phyloP scores from a whole-genome alignment of 64 coral and sea anemone species.

The Montipora foliosa region DNA sequence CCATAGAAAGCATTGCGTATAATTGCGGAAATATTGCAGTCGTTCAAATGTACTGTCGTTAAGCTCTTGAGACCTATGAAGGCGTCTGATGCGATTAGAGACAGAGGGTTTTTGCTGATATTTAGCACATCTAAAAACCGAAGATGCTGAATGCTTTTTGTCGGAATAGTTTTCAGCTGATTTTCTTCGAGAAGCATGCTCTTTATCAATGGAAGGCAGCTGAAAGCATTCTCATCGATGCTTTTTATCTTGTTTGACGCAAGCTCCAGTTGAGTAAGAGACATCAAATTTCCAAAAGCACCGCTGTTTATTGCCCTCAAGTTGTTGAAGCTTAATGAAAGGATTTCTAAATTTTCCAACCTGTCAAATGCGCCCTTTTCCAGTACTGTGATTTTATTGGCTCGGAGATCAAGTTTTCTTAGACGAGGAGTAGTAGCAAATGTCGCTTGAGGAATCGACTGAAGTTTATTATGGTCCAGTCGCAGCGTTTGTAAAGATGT shows the following conservation, averaged over 20 bases:
- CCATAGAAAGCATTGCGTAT: conserved; percentile 35
- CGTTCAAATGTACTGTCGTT: conserved; percentile 4
- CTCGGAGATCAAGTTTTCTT: conserved; percentile 8
- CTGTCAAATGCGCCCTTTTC: conserved; percentile 49
- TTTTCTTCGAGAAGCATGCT: conserved; percentile 38
- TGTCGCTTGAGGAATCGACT: neutral
- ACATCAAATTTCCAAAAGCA: conserved; percentile 62
- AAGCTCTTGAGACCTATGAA: conserved; percentile 17
- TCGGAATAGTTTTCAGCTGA: neutral
- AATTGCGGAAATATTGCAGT: conserved; percentile 28
- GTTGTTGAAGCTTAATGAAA: neutral
- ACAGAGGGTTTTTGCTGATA: conserved; percentile 36
- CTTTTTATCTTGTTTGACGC: conserved; percentile 32
- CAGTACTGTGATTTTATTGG: conserved; percentile 21
- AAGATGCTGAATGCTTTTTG: neutral
- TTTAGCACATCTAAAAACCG: conserved; percentile 57
- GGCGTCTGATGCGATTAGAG: conserved; percentile 12
- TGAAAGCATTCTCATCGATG: conserved; percentile 40
- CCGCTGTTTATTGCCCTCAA: conserved; percentile 16
- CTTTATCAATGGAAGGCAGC: conserved; percentile 27
- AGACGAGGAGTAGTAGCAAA: neutral
- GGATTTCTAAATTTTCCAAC: conserved; percentile 16
- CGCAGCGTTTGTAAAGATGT: neutral
- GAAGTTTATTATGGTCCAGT: conserved; percentile 35
- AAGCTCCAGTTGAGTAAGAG: conserved; percentile 29